Base-by-base conservation (phyloP, 2,797 vertebrate species). In the Otolemur crassicaudatus region DNA sequence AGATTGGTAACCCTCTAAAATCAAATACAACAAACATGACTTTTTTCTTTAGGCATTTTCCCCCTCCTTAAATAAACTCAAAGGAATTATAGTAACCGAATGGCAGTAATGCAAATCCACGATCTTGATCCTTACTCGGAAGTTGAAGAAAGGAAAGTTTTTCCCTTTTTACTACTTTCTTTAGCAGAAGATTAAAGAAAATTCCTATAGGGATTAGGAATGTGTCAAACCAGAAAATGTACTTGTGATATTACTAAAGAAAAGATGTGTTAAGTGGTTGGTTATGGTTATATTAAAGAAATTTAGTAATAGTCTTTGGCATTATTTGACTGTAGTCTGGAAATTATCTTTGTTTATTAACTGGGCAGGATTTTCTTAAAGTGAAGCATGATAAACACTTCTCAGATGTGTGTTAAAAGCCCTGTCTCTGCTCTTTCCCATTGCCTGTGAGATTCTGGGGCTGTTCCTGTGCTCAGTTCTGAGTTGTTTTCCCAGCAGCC, bases 401-500 rank as follows among this genome's bases (percentile, higher is more conserved):
- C 67, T 65, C 9, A 2, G 29, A 17, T 12, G 11, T 65, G 25
- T 58, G 31, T 80, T 75, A 23, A 90, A 25, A 75, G 27, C 27
- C 43, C 46, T 79, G 7, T 75, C 16, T 83, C 31, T 40, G 58
- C 58, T 91, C n/a, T 16, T 43, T 37, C 70, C n/a, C 22, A 13
- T 37, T 29, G 70, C 70, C 65, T 53, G 2, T 31, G 73, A 87
- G 0, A 16, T 49, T 49, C 27, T n/a, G 49, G 90, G 77, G 94
- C 61, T 4, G 58, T 67, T 98, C 88, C 92, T 94, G 70, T 65
- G 90, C 95, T 97, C 69, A 11, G 0, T 87, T 9, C 2, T 69
- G 91, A 89, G 72, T 58, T 97, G 90, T 98, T 95, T 98, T 97
- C 95, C 97, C 95, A 63, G 85, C 97, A 98, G 95, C 95, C 97